phyloP scores from a whole-genome alignment of 2,797 vertebrate genomes.

The Momotus momota region DNA sequence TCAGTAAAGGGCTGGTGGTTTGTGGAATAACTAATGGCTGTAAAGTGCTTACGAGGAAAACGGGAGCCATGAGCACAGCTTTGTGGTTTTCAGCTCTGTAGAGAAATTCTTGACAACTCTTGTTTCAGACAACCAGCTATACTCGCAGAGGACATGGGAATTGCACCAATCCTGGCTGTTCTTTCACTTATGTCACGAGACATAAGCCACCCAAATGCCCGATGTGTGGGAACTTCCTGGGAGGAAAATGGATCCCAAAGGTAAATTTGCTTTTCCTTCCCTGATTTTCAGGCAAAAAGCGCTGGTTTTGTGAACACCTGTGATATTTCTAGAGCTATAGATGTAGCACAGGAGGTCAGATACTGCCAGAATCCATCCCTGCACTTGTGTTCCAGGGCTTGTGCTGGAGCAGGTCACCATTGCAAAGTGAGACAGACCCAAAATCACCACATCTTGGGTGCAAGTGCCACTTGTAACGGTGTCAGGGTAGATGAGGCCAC shows the following conservation, averaged over 20 bases:
- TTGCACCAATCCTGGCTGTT: constrained; percentile 90
- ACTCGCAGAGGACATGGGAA: constrained; percentile 94
- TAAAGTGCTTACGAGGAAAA: not conserved
- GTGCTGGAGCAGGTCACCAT: not conserved
- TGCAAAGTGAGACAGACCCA: not conserved
- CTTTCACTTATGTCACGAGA: constrained; percentile 94
- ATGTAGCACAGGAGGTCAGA: not conserved
- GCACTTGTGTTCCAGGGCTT: not conserved
- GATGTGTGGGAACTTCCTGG: constrained; percentile 89
- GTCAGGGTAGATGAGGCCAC: not conserved
- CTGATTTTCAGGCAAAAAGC: not conserved
- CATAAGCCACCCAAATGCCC: constrained; percentile 96
- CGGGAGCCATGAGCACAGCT: not conserved
- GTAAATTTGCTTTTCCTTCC: constrained; percentile 59
- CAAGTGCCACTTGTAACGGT: not conserved
- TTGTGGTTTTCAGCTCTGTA: not conserved
- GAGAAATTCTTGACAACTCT: constrained; percentile 24
- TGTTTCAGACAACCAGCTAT: constrained; percentile 89
- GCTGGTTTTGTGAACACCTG: not conserved
- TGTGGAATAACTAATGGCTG: not conserved
- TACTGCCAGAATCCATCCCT: not conserved
- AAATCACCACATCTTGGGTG: not conserved
- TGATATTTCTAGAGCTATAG: not conserved
- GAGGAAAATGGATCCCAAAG: constrained; percentile 94
- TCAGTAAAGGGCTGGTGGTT: not conserved